Conservation (phyloP, 2,113 vertebrate species). For the Apteryx owenii region DNA sequence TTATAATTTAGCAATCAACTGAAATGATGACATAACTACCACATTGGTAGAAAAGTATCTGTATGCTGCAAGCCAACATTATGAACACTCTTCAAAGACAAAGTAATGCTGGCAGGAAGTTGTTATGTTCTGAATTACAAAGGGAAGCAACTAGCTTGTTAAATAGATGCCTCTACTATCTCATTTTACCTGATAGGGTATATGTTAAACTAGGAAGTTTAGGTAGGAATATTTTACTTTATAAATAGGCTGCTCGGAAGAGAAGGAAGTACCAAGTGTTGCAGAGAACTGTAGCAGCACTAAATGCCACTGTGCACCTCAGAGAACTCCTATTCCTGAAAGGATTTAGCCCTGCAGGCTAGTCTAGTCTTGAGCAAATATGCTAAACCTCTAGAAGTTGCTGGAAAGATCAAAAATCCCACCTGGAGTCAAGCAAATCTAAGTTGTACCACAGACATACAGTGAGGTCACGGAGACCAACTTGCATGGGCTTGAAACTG, state of each 20-base stretch:
- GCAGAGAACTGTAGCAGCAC: not conserved
- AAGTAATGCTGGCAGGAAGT: conserved; percentile 39
- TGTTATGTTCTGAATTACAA: not conserved
- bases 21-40: conserved; percentile 59
- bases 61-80: conserved; percentile 54
- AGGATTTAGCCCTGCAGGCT: not conserved
- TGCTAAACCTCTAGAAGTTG: not conserved
- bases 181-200: conserved; percentile 20
- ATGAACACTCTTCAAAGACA: conserved; percentile 42
- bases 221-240: not conserved
- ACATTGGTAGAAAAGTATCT: conserved; percentile 62
- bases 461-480: not conserved
- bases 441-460: not conserved
- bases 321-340: not conserved
- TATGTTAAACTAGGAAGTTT: not conserved
- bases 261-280: not conserved
- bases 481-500: not conserved
- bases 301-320: not conserved
- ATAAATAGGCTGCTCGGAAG: not conserved
- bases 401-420: not conserved
- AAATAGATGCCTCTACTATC: conserved; percentile 33
- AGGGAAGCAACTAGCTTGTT: not conserved
- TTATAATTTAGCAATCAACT: conserved; percentile 69
- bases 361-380: not conserved
- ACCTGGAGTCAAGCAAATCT: not conserved